Percentiles rank a stretch among this genome's conserved stretches.
Conservation (phyloP, 1,140 invertebrate genomes). For the Diorhabda sublineata region DNA sequence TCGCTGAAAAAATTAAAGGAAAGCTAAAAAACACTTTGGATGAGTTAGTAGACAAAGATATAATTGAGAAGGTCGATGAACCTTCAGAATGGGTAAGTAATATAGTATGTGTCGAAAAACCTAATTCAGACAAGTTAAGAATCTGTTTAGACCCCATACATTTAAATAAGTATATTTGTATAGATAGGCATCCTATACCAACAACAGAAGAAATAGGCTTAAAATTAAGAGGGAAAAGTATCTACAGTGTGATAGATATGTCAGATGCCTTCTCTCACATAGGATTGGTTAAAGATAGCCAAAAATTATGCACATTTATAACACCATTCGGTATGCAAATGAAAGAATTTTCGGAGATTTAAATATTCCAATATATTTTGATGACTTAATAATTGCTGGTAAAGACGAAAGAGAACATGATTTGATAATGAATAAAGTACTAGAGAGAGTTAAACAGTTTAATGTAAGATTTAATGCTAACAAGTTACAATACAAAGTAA, state of each 20-base stretch:
- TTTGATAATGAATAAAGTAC: too few species aligned
- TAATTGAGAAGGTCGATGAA: too few species aligned
- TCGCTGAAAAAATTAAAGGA: too few species aligned
- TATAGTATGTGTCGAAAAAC: too few species aligned
- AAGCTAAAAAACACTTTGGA: too few species aligned
- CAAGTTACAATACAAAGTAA: too few species aligned
- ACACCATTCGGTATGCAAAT: neutral
- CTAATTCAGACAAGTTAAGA: too few species aligned
- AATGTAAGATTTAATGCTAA: too few species aligned
- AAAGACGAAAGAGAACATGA: conserved; percentile 3
- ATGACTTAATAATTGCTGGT: conserved; percentile 1
- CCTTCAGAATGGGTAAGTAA: too few species aligned
- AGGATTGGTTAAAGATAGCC: neutral
- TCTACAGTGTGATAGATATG: neutral
- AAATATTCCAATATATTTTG: neutral
- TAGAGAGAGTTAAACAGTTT: too few species aligned
- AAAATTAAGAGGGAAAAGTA: neutral
- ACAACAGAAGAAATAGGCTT: conserved; percentile 2
- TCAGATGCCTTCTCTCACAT: neutral
- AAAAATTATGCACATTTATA: conserved; percentile 5
- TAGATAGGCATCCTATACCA: neutral
- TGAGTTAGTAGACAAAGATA: too few species aligned
- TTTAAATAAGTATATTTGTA: conserved; percentile 5
- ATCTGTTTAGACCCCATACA: too few species aligned
- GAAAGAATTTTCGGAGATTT: conserved; percentile 5